Conservation (phyloP, 2,797 vertebrate species). For the Cryptoprocta ferox region DNA sequence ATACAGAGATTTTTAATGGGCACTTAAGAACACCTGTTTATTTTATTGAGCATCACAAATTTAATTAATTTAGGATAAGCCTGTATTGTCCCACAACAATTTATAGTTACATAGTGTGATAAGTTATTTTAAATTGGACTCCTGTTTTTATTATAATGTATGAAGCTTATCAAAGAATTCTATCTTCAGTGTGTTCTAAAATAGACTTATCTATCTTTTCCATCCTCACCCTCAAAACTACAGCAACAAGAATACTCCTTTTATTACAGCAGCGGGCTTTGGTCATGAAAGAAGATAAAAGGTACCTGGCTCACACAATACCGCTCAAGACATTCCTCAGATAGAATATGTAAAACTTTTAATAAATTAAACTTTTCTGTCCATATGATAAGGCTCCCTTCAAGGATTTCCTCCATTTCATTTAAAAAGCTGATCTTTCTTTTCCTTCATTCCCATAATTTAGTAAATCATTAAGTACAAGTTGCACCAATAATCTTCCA, state of each 20-base stretch:
- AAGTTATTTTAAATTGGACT: slow-evolving; percentile 64
- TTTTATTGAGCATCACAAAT: slow-evolving; percentile 74
- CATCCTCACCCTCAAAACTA: not conserved
- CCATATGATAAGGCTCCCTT: not conserved
- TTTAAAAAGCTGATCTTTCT: not conserved
- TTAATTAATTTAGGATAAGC: slow-evolving; percentile 68
- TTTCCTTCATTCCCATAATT: not conserved
- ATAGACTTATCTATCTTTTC: not conserved
- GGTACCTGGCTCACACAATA: not conserved
- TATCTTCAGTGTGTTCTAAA: slow-evolving; percentile 50
- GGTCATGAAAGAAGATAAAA: not conserved
- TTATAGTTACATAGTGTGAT: slow-evolving; percentile 59
- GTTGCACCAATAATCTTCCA: not conserved
- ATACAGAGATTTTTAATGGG: slow-evolving; percentile 64
- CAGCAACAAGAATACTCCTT: slow-evolving; percentile 22
- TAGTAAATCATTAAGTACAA: not conserved
- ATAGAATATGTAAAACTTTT: not conserved
- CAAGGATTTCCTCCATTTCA: not conserved
- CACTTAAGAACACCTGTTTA: slow-evolving; percentile 67
- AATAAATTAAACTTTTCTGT: not conserved
- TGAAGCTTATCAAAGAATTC: slow-evolving; percentile 11
- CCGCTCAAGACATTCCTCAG: not conserved
- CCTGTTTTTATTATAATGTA: slow-evolving; percentile 23
- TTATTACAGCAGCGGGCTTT: not conserved
- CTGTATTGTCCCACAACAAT: slow-evolving; percentile 61